Percentiles rank a stretch among this genome's conserved stretches.
These are phyloP conservation scores for Tautogolabrus adspersus DNA, from an alignment of 2,113 vertebrate genomes.

Conservation along the genomic window DNA sequence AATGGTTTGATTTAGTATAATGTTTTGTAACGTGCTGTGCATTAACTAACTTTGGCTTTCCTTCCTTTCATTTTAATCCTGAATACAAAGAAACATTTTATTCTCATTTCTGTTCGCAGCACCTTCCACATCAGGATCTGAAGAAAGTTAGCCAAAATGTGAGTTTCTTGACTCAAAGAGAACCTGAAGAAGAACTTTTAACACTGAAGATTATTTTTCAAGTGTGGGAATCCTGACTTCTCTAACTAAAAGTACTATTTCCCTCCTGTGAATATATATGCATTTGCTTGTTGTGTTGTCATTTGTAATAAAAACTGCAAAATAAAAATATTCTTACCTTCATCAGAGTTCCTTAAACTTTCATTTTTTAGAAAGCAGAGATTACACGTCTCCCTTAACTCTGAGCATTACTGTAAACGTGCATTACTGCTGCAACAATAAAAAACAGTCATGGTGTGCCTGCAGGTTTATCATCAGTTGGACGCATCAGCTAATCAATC, in stretches of 20 bases:
- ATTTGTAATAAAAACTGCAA: constrained; percentile 2
- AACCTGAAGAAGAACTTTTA: not conserved
- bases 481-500: constrained; percentile 13
- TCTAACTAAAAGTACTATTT: not conserved
- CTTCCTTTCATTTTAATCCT: not conserved
- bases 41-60: not conserved
- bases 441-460: not conserved
- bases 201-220: not conserved
- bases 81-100: not conserved
- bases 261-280: not conserved
- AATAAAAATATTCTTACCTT: not conserved
- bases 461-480: constrained; percentile 11
- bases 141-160: constrained; percentile 13
- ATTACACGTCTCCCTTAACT: not conserved
- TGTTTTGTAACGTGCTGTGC: not conserved
- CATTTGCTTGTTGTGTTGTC: not conserved
- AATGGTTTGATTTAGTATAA: not conserved
- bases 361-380: not conserved
- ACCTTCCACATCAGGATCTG: constrained; percentile 87
- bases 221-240: not conserved
- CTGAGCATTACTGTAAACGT: not conserved
- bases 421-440: not conserved
- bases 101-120: constrained; percentile 67
- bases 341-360: not conserved
- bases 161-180: not conserved